Base-by-base conservation (phyloP, 1,140 invertebrate species). In the Drosophila trapezifrons region DNA sequence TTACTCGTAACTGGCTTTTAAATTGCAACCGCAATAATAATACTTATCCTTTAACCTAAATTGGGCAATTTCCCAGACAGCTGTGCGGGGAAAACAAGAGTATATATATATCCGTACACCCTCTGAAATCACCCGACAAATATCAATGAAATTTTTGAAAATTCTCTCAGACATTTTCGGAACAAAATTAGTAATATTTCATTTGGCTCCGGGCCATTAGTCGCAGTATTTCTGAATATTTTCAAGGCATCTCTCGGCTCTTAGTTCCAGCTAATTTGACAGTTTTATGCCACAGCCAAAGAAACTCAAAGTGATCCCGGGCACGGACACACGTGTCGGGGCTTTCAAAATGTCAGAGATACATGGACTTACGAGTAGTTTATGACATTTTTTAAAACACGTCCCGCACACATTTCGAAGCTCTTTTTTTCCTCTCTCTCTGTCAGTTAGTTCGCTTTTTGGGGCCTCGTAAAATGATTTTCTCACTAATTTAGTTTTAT, bases 371-470 rank as follows among this genome's bases (percentile, higher is more conserved):
- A 56, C 52, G 76, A 67, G 59, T 87, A 71, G 79, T 87, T 87
- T 87, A 87, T 87, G 83, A 83, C 83, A 87, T 87, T 89, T 87
- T 76, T 59, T 64, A 83, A 87, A 74, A 82, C 83, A 81, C 79
- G 76, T 86, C 80, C 67, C 60, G 60, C 64, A 66, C 57, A 71
- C 76, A 70, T 66, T 66, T 81, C 76, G 18, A 27, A 12, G 29
- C n/a, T 18, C 20, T 71, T 45, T 32, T 40, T 25, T 42, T 64
- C 22, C 25, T 35, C 17, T 66, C 40, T 52, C 25, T 47, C 9
- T 45, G 52, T 54, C 66, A 66, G 75, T 75, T 62, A 66, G 72
- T 60, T 76, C 46, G 46, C 55, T 51, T 76, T 76, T 77, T 10
- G 32, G 42, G 57, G 51, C 27, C 51, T 83, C 80, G 63, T 84